Evolutionary conservation across 2,888 invertebrate species (phyloP).

Genomic region (Eupithecia tripunctaria): DNA sequence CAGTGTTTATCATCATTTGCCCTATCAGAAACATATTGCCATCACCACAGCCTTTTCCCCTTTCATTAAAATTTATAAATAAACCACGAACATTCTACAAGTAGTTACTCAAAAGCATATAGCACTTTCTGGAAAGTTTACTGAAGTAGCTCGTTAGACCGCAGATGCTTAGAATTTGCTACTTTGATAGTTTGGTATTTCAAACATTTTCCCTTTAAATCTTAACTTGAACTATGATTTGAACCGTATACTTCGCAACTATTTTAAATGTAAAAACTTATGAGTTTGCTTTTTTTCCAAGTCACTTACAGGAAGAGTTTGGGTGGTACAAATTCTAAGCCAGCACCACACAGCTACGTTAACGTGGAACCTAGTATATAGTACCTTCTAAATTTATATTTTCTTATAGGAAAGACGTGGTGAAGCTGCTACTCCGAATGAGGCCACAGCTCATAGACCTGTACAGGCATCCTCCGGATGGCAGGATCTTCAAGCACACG

Average conservation of each 20-base stretch:
- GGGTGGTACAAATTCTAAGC: too few relatives aligned
- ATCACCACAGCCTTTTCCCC: background rate
- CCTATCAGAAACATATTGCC: background rate
- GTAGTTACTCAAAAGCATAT: background rate
- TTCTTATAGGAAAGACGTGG: constrained; percentile 89
- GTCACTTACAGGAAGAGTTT: too few relatives aligned
- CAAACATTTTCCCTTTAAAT: constrained; percentile 34
- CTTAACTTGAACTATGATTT: constrained; percentile 14
- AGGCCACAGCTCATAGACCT: constrained; percentile 93
- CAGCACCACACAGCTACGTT: too few relatives aligned
- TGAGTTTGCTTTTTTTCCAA: background rate
- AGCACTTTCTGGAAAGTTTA: constrained; percentile 29
- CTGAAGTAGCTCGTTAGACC: constrained; percentile 39
- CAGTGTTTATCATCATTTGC: background rate
- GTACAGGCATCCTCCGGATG: constrained; percentile 81
- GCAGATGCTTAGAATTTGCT: constrained; percentile 39
- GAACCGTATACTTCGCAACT: background rate
- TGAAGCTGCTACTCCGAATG: constrained; percentile 92
- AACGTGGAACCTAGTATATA: too few relatives aligned
- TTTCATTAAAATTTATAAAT: background rate
- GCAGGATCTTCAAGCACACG: constrained; percentile 88
- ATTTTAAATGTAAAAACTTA: background rate
- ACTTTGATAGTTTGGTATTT: constrained; percentile 38
- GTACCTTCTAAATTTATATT: background rate
- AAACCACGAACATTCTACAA: background rate